A percentile compares a stretch with the other conserved stretches of the same genome.
Evolutionary conservation across 2,797 vertebrate species (phyloP).

Genomic region (Esox masquinongy): DNA sequence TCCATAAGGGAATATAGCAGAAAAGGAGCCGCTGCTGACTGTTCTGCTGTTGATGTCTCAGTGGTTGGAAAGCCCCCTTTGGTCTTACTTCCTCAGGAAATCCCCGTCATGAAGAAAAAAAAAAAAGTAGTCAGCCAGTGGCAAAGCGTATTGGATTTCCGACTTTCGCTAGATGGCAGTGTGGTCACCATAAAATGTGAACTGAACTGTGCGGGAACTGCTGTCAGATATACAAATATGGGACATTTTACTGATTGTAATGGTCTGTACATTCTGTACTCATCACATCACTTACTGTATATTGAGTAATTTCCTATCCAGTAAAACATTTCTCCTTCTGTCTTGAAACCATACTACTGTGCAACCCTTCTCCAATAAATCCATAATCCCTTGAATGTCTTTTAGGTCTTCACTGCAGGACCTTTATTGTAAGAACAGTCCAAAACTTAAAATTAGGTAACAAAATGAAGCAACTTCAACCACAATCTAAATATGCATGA

Average conservation of each 20-base stretch:
- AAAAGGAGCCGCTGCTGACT: slow-evolving; percentile 32
- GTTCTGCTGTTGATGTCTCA: slow-evolving; percentile 46
- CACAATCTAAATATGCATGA: not conserved
- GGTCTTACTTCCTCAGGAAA: slow-evolving; percentile 82
- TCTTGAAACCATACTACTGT: not conserved
- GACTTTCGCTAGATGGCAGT: not conserved
- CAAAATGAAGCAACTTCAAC: not conserved
- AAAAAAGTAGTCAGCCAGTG: not conserved
- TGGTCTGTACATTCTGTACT: not conserved
- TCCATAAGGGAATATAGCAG: slow-evolving; percentile 18
- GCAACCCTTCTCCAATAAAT: not conserved
- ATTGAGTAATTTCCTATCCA: not conserved
- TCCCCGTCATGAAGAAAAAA: slow-evolving; percentile 71
- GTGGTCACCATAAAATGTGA: not conserved
- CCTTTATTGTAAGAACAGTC: not conserved
- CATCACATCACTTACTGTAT: not conserved
- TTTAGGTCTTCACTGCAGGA: not conserved
- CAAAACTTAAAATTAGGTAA: not conserved
- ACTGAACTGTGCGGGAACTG: not conserved
- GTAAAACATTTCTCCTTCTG: not conserved
- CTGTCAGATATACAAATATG: not conserved
- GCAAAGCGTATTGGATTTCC: not conserved
- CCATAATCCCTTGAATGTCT: not conserved
- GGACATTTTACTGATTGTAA: not conserved
- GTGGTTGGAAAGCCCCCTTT: slow-evolving; percentile 78